These are phyloP conservation scores for Phthorimaea operculella DNA, from an alignment of 1,140 invertebrate genomes.

Conservation along the genomic window DNA sequence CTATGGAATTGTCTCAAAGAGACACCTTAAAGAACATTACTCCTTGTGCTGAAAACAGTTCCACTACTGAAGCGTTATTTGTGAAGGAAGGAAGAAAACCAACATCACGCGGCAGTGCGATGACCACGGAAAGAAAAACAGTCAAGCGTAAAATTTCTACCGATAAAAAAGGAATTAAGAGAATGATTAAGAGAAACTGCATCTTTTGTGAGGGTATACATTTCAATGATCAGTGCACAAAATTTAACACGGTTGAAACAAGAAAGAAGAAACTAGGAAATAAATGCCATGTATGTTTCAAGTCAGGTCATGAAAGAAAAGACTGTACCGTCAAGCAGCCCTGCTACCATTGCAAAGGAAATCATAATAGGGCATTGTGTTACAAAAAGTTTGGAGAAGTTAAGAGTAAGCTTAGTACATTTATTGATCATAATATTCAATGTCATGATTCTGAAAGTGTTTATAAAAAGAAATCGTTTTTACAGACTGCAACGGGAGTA, in stretches of 20 bases:
- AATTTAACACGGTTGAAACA: not conserved
- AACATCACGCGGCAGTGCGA: too few relatives aligned
- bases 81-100: too few relatives aligned
- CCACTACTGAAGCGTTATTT: too few relatives aligned
- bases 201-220: not conserved
- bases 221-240: not conserved
- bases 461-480: not conserved
- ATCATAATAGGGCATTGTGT: not conserved
- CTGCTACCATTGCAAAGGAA: not conserved
- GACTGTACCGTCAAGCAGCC: not conserved
- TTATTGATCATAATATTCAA: not conserved
- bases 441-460: not conserved
- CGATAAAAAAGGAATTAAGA: too few relatives aligned
- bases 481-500: not conserved
- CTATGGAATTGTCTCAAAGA: not conserved
- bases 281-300: not conserved
- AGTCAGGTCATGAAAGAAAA: not conserved
- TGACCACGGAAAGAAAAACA: too few relatives aligned
- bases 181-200: not conserved
- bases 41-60: not conserved
- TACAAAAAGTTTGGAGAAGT: too few relatives aligned
- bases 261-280: not conserved
- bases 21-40: not conserved
- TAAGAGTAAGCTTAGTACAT: too few relatives aligned
- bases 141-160: too few relatives aligned